These are phyloP conservation scores for Diplodus puntazzo DNA, from an alignment of 2,797 vertebrate species.

Conservation along the genomic window DNA sequence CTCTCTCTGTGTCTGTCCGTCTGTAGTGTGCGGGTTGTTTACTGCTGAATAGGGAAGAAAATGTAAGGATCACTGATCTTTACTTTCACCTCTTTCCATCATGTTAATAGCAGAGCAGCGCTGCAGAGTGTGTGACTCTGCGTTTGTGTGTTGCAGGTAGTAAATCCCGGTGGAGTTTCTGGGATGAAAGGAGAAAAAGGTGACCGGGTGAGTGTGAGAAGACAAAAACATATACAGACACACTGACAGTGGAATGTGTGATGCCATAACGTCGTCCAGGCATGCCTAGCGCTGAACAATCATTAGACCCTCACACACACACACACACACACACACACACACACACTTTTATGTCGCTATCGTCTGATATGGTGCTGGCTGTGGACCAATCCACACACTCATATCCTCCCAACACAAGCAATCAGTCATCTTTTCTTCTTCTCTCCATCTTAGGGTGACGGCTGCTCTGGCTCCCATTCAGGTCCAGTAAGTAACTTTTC, in stretches of 20 bases:
- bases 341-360: conserved; percentile 16
- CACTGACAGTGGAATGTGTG: conserved; percentile 58
- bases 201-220: conserved; percentile 66
- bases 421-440: conserved; percentile 37
- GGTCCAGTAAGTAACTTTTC: conserved; percentile 77
- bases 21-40: conserved; percentile 83
- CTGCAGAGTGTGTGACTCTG: conserved; percentile 13
- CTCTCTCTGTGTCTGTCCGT: conserved; percentile 49
- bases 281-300: conserved; percentile 40
- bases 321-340: conserved; percentile 3
- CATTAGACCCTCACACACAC: not conserved
- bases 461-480: conserved; percentile 75
- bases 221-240: not conserved
- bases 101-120: not conserved
- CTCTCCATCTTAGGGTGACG: conserved; percentile 70
- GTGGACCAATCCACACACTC: conserved; percentile 34
- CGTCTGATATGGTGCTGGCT: conserved; percentile 39
- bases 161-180: conserved; percentile 38
- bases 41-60: conserved; percentile 75
- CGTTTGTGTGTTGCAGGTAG: conserved; percentile 67
- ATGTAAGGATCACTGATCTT: conserved; percentile 81
- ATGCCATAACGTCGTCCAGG: conserved; percentile 51
- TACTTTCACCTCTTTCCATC: conserved; percentile 51
- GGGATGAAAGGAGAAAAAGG: conserved; percentile 79
- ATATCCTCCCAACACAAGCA: conserved; percentile 23